Base-by-base conservation (phyloP, 2,888 invertebrate species). In the Ectemnius lituratus region DNA sequence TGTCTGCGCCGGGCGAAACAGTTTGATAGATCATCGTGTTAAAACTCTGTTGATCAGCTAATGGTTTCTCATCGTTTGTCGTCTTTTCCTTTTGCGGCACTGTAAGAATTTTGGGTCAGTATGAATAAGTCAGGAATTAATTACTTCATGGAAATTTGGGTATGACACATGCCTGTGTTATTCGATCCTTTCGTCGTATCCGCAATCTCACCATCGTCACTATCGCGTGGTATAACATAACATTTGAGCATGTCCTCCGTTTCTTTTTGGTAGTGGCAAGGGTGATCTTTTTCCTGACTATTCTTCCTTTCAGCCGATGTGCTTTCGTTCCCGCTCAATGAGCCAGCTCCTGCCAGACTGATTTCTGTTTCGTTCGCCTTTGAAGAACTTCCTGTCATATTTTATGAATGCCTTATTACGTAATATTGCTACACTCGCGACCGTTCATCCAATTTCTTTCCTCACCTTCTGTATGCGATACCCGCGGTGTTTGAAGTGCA, bases 241-340 rank as follows among this genome's bases (percentile, higher is more conserved):
- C 64, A 72, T 0, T 27, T 4, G 11, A n/a, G 14, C 81, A 81
- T 73, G n/a, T 81, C 76, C 0, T 14, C 49, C 6, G 45, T 1
- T 37, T 81, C 81, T 1, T 45, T 68, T 2, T 56, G 56, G 1
- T 63, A 67, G 27, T 28, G 63, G 37, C 67, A 73, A 16, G 62
- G 61, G 6, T 72, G 28, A 16, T 56, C 70, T 8, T 28, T 11
- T 27, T 65, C 61, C 47, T 62, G 57, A 2, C 8, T 60, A 11
- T 58, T 4, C 57, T 69, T 52, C 8, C 28, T 18, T 13, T n/a
- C 16, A 18, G 16, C 14, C 16, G 74, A 61, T 13, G 14, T 14
- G 5, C 20, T 47, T 18, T 5, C 23, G 1, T 6, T 49, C n/a
- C 1, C 18, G 1, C 11, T 49, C n/a, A 61, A 2, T 11, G 11